phyloP scores from a whole-genome alignment of 2,113 vertebrate genomes.

The Neodon shergylaensis region DNA sequence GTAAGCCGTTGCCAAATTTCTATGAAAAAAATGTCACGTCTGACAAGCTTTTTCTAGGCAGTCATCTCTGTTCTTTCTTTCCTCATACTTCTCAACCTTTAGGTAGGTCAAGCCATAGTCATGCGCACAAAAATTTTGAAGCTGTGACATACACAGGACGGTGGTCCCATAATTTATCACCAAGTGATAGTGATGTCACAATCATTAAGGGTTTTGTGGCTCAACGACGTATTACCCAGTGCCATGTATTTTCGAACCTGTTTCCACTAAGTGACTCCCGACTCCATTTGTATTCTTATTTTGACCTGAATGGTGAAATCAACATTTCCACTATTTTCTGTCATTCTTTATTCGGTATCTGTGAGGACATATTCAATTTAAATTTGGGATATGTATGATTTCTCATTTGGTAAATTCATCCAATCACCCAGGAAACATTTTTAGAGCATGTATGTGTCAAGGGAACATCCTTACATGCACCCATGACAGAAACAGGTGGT shows the following conservation, averaged over 20 bases:
- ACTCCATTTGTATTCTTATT: neutral
- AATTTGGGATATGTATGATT: neutral
- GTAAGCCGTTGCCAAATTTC: neutral
- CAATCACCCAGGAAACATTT: neutral
- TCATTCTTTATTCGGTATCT: neutral
- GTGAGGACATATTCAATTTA: neutral
- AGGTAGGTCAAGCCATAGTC: neutral
- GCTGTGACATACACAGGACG: neutral
- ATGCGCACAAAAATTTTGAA: neutral
- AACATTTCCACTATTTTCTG: neutral
- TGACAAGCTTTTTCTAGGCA: neutral
- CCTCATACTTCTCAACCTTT: neutral
- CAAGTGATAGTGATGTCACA: neutral
- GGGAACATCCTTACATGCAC: neutral
- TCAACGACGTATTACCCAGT: neutral
- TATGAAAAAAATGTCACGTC: neutral
- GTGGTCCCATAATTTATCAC: neutral
- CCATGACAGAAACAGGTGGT: neutral
- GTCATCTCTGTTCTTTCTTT: neutral
- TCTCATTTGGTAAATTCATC: slow-evolving; percentile 17
- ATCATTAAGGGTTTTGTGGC: neutral
- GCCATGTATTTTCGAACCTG: neutral
- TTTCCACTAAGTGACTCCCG: neutral
- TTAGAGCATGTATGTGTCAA: neutral
- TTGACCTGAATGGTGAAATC: neutral